Base-by-base conservation (phyloP, 2,888 invertebrate species). In the Morinoia aosen region DNA sequence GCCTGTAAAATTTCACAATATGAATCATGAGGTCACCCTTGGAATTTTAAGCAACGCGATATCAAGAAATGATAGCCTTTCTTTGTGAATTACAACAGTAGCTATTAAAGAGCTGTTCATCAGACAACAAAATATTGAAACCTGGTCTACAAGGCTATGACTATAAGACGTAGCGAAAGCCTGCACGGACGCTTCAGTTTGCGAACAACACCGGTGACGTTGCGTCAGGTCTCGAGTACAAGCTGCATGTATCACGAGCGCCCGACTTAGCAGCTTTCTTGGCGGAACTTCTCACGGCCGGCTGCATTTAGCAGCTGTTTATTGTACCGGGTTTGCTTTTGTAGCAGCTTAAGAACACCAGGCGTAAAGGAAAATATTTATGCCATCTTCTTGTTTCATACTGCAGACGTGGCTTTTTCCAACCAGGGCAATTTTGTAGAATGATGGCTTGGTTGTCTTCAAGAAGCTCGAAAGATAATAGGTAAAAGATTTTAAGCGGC, bases 201-300 rank as follows among this genome's bases (percentile, higher is more conserved):
- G 8, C 33, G 33, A 76, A 10, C 16, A 61, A 61, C 8, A 19
- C 12, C 3, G 2, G 19, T 7, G 33, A 25, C 2, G 25, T 76
- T 25, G 33, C 8, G 19, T 33, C 25, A 76, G 14, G 25, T 33
- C 33, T 16, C 8, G 76, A 10, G 76, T 76, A 76, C 25, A 76
- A 8, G 76, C 25, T 33, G 76, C 76, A 76, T 16, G 76, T 61
- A 33, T 16, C 76, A 33, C 8, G 76, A 19, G 33, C 76, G 16
- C 76, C 8, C 33, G 3, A 33, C 61, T 61, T 61, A 12, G 19
- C 61, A 61, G 61, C 8, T 61, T 61, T 61, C 25, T 76, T 76
- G 76, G 76, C 76, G 19, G 61, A 76, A 76, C 76, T 76, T 76
- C 76, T 76, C 76, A 76, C 76, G 76, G 76, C 76, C 76, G 76